Evolutionary conservation across 2,113 vertebrate genomes (phyloP).

Genomic region (Chunga burmeisteri): DNA sequence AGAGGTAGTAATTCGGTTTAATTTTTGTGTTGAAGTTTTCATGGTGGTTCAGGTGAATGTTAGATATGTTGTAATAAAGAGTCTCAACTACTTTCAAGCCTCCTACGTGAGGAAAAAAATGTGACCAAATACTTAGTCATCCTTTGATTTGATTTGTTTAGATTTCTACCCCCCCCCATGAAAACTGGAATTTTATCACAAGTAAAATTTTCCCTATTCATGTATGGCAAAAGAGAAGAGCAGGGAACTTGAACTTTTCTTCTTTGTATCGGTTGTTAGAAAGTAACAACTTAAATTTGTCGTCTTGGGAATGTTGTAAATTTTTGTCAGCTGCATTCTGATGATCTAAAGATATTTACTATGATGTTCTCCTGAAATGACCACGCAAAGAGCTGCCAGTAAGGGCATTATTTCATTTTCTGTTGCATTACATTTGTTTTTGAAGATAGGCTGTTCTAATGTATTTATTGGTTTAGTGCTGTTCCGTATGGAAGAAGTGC

Average conservation of each 20-base stretch:
- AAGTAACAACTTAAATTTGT: background rate
- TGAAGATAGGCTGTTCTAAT: background rate
- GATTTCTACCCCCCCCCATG: background rate
- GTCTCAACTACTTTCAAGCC: background rate
- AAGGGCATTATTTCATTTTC: background rate
- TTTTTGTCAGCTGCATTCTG: background rate
- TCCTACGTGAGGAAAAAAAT: background rate
- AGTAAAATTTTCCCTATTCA: background rate
- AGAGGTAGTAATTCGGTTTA: background rate
- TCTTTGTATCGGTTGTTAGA: background rate
- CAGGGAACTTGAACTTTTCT: background rate
- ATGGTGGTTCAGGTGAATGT: background rate
- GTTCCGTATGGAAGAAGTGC: background rate
- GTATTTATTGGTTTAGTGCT: background rate
- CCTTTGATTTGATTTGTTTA: background rate
- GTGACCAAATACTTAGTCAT: background rate
- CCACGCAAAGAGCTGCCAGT: background rate
- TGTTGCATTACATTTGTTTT: background rate
- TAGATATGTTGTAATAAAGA: background rate
- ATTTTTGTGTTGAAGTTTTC: background rate
- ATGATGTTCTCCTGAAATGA: background rate
- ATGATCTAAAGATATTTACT: background rate
- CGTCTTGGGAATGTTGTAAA: background rate
- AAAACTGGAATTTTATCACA: background rate
- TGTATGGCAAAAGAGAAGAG: background rate